These are phyloP conservation scores for Odobenus rosmarus DNA, from an alignment of 2,113 vertebrate genomes.

Conservation along the genomic window DNA sequence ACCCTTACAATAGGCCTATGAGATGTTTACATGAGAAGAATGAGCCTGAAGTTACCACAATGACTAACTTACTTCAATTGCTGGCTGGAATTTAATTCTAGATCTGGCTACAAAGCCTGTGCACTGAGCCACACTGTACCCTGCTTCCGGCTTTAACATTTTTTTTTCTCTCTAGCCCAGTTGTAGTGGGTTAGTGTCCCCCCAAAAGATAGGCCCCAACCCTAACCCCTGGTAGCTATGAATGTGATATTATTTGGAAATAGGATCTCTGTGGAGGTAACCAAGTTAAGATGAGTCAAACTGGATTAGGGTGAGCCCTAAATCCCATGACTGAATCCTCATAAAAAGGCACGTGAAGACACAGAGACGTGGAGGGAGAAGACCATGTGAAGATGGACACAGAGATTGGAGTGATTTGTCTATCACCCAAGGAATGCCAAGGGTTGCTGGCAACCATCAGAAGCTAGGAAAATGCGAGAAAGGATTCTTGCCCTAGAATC, in stretches of 20 bases:
- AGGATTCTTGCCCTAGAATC: not conserved
- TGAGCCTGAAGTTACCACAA: not conserved
- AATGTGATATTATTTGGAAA: not conserved
- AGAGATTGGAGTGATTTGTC: not conserved
- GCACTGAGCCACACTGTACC: not conserved
- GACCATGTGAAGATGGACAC: fast-evolving
- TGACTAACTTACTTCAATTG: not conserved
- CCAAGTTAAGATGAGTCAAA: not conserved
- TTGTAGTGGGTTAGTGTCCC: too few species aligned
- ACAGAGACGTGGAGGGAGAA: not conserved
- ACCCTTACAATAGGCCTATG: not conserved
- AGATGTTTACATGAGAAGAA: not conserved
- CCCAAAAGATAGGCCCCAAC: not conserved
- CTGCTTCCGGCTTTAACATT: not conserved
- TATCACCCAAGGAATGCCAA: not conserved
- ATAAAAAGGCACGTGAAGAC: not conserved
- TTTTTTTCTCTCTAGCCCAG: not conserved
- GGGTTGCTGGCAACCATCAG: not conserved
- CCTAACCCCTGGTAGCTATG: not conserved
- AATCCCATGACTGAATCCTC: not conserved
- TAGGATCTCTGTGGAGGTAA: not conserved
- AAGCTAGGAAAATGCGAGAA: not conserved
- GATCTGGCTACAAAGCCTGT: not conserved
- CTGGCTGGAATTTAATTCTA: not conserved
- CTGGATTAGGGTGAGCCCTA: not conserved